A percentile compares a stretch with the other conserved stretches of the same genome.
These are phyloP conservation scores for Petrocephalus microphthalmus DNA, from an alignment of 2,113 vertebrate genomes.

Conservation along the genomic window DNA sequence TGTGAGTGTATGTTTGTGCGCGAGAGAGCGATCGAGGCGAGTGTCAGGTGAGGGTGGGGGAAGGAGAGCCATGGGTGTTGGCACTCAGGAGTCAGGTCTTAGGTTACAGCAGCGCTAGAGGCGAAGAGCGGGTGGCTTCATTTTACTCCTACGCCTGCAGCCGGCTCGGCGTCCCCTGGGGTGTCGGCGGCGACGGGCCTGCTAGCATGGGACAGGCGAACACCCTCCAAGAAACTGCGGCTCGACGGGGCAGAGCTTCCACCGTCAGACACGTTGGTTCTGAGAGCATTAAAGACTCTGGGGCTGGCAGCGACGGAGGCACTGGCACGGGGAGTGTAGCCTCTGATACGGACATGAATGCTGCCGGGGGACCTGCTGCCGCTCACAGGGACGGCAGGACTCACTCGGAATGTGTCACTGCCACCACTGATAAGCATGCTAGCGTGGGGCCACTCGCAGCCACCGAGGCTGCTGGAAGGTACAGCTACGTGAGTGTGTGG, in stretches of 20 bases:
- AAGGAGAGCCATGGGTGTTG: not conserved
- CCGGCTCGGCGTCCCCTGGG: not conserved
- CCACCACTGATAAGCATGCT: not conserved
- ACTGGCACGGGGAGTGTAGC: not conserved
- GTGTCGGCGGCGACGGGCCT: not conserved
- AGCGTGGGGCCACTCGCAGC: not conserved
- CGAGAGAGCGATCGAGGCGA: not conserved
- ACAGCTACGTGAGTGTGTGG: not conserved
- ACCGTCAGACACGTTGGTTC: not conserved
- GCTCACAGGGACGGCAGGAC: not conserved
- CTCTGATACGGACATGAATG: not conserved
- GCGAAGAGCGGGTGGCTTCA: not conserved
- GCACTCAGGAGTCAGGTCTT: not conserved
- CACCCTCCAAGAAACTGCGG: not conserved
- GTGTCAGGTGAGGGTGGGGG: not conserved
- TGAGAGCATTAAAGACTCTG: not conserved
- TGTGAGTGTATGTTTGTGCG: not conserved
- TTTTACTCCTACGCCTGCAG: not conserved
- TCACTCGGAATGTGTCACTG: not conserved
- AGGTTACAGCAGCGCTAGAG: not conserved
- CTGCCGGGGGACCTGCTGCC: not conserved
- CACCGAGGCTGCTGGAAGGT: not conserved
- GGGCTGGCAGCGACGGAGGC: not conserved
- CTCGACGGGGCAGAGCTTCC: not conserved
- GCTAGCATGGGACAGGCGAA: slow-evolving; percentile 3